These are phyloP conservation scores for Amaurobius ferox DNA, from an alignment of 2,888 invertebrate genomes.

Conservation along the genomic window DNA sequence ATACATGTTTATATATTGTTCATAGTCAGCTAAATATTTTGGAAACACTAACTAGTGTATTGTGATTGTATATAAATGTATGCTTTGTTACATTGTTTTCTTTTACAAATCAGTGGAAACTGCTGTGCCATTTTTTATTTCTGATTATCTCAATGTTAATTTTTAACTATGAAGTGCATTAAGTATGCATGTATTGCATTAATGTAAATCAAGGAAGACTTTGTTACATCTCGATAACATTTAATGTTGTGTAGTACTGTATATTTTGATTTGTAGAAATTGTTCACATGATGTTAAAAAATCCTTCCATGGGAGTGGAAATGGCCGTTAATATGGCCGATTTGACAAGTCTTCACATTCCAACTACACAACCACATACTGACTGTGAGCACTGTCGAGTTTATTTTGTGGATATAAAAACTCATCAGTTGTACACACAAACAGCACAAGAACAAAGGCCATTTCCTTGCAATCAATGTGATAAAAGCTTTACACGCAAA, in stretches of 20 bases:
- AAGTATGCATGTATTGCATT: not conserved
- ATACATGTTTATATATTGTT: not conserved
- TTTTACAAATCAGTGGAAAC: not conserved
- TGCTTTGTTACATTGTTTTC: not conserved
- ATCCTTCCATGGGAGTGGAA: conserved; percentile 64
- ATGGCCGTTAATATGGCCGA: conserved; percentile 64
- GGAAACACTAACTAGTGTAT: not conserved
- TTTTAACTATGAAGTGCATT: not conserved
- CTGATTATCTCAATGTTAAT: not conserved
- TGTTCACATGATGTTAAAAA: conserved; percentile 46
- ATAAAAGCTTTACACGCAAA: conserved; percentile 71
- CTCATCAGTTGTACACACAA: conserved; percentile 64
- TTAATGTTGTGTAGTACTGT: not conserved
- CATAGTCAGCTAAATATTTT: not conserved
- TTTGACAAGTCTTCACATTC: conserved; percentile 65
- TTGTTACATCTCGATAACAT: not conserved
- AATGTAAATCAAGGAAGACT: not conserved
- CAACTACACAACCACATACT: conserved; percentile 59
- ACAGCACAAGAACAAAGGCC: conserved; percentile 59
- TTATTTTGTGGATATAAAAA: conserved; percentile 69
- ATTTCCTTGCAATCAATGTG: conserved; percentile 69
- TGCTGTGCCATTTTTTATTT: conserved; percentile 5
- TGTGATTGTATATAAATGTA: not conserved
- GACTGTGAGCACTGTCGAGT: conserved; percentile 68
- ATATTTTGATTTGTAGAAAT: not conserved